A percentile compares a stretch with the other conserved stretches of the same genome.
Conservation (phyloP, 2,888 invertebrate genomes). For the Callinectes sapidus region DNA sequence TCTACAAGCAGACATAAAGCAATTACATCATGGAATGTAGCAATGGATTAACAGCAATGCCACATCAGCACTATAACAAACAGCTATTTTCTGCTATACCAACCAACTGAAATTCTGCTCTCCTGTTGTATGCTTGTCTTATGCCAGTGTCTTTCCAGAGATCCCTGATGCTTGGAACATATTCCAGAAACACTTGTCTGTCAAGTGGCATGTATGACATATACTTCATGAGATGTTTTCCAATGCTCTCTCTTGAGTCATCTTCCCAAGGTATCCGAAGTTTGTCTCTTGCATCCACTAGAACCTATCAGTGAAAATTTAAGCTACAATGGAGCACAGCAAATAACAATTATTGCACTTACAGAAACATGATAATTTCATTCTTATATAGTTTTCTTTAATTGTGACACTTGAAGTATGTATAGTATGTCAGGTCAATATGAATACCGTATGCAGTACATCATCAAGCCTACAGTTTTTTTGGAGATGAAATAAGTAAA, state of each 20-base stretch:
- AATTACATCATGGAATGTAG: background rate
- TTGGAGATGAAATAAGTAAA: too few relatives aligned
- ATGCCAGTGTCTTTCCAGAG: slow-evolving; percentile 84
- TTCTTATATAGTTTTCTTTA: background rate
- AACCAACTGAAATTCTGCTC: slow-evolving; percentile 53
- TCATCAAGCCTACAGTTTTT: too few relatives aligned
- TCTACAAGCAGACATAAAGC: slow-evolving; percentile 6
- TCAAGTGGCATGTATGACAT: slow-evolving; percentile 85
- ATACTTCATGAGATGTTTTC: slow-evolving; percentile 87
- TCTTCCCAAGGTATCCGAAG: slow-evolving; percentile 93
- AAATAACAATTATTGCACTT: background rate
- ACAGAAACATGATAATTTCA: background rate
- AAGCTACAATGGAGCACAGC: background rate
- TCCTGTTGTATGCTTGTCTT: slow-evolving; percentile 50
- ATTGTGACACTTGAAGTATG: background rate
- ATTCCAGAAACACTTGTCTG: slow-evolving; percentile 88
- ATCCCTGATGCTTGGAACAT: slow-evolving; percentile 87
- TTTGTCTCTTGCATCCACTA: slow-evolving; percentile 96
- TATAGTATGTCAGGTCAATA: background rate
- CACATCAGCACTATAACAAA: slow-evolving; percentile 41
- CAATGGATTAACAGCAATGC: slow-evolving; percentile 16
- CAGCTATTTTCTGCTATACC: background rate
- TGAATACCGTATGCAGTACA: background rate
- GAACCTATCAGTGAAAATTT: slow-evolving; percentile 80
- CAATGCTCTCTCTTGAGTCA: slow-evolving; percentile 86